These are phyloP conservation scores for Miichthys miiuy DNA, from an alignment of 2,797 vertebrate species.

Conservation along the genomic window DNA sequence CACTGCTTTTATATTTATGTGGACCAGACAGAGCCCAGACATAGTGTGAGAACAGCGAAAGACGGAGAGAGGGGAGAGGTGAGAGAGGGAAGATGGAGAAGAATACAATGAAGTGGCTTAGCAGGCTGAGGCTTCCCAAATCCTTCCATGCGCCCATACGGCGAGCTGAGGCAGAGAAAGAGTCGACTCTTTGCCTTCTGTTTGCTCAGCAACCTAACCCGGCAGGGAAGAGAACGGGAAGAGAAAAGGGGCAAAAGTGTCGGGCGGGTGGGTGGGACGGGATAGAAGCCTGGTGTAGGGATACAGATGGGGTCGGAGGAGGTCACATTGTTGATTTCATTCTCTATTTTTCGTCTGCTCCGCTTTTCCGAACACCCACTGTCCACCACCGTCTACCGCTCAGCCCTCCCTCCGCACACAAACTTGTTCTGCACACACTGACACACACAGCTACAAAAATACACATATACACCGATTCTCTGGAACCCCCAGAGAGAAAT, in stretches of 20 bases:
- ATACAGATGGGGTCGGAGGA: slow-evolving; percentile 71
- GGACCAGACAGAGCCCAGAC: slow-evolving; percentile 52
- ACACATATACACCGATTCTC: slow-evolving; percentile 42
- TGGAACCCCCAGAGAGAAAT: slow-evolving; percentile 66
- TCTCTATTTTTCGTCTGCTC: slow-evolving; percentile 57
- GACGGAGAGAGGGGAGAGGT: slow-evolving; percentile 71
- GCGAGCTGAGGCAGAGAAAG: slow-evolving; percentile 67
- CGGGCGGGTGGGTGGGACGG: slow-evolving; percentile 54
- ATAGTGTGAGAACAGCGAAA: slow-evolving; percentile 70
- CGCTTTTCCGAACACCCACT: slow-evolving; percentile 57
- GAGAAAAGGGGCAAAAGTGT: slow-evolving; percentile 65
- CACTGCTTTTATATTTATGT: slow-evolving; percentile 45
- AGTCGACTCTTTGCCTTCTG: slow-evolving; percentile 78
- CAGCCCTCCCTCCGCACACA: slow-evolving; percentile 16
- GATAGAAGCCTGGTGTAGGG: slow-evolving; percentile 45
- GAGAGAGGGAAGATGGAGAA: slow-evolving; percentile 77
- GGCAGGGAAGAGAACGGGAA: slow-evolving; percentile 61
- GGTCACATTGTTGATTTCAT: slow-evolving; percentile 72
- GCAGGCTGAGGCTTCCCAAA: slow-evolving; percentile 77
- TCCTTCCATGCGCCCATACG: slow-evolving; percentile 76
- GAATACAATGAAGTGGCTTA: slow-evolving; percentile 88
- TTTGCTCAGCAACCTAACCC: slow-evolving; percentile 80
- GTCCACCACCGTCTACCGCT: not conserved
- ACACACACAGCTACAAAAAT: slow-evolving; percentile 26
- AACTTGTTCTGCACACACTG: slow-evolving; percentile 20